Conservation (phyloP, 2,113 vertebrate species). For the Vulpes ferrilata region DNA sequence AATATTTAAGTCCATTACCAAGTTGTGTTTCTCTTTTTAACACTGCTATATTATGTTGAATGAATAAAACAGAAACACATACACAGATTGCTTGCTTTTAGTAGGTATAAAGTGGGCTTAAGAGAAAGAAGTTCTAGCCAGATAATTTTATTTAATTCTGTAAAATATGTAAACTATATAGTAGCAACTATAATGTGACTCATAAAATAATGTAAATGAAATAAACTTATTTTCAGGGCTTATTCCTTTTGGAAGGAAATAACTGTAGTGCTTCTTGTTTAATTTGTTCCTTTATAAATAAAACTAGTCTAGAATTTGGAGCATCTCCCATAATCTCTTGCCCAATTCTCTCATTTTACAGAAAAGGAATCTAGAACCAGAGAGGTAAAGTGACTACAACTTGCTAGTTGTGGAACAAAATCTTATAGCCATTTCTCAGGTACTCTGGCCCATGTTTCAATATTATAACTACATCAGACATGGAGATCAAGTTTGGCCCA, state of each 20-base stretch:
- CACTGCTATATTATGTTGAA: not conserved
- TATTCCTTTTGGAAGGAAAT: slow-evolving; percentile 53
- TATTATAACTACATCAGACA: not conserved
- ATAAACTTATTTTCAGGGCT: slow-evolving; percentile 62
- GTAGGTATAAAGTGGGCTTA: not conserved
- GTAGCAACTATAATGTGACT: not conserved
- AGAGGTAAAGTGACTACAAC: not conserved
- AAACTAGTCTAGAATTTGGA: not conserved
- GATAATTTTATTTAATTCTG: slow-evolving; percentile 66
- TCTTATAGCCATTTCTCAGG: not conserved
- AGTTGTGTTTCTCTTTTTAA: slow-evolving; percentile 31
- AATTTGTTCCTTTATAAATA: slow-evolving; percentile 53
- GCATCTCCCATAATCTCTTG: not conserved
- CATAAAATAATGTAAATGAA: slow-evolving; percentile 61
- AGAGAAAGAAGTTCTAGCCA: not conserved
- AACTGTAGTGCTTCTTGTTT: not conserved
- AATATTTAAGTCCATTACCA: not conserved
- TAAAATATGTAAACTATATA: slow-evolving; percentile 78
- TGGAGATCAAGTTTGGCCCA: not conserved
- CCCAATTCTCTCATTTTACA: not conserved
- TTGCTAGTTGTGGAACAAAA: not conserved
- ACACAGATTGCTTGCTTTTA: not conserved
- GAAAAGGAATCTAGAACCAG: slow-evolving; percentile 12
- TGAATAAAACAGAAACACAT: not conserved
- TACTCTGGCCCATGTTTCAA: not conserved